A percentile compares a stretch with the other conserved stretches of the same genome.
These are phyloP conservation scores for Sciaenops ocellatus DNA, from an alignment of 2,797 vertebrate species.

Conservation along the genomic window DNA sequence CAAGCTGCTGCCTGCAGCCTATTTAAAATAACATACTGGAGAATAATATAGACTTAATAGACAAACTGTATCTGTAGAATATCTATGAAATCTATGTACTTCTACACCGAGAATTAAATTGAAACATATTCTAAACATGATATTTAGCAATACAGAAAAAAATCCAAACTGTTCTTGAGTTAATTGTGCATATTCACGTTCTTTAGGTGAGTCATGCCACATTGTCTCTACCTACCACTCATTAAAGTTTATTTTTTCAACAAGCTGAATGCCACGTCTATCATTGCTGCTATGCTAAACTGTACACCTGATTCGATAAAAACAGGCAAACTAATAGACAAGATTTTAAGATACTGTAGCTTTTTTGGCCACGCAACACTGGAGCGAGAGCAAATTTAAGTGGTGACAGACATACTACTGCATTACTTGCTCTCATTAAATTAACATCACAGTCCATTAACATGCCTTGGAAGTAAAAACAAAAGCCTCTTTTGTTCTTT, in stretches of 20 bases:
- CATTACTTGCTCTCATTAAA: conserved; percentile 58
- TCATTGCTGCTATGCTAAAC: not conserved
- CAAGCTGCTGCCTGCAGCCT: conserved; percentile 62
- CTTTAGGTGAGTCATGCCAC: conserved; percentile 19
- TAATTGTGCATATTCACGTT: conserved; percentile 5
- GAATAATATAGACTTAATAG: conserved; percentile 12
- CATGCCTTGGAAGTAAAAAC: conserved; percentile 39
- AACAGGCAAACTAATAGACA: not conserved
- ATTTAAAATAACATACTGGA: conserved; percentile 31
- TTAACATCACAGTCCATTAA: conserved; percentile 57
- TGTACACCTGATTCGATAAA: not conserved
- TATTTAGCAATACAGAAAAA: conserved; percentile 16
- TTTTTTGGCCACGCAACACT: conserved; percentile 14
- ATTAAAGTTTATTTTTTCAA: not conserved
- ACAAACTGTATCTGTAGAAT: not conserved
- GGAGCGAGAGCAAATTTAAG: conserved; percentile 35
- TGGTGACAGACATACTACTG: conserved; percentile 35
- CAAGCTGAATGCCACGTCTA: not conserved
- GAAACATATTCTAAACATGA: not conserved
- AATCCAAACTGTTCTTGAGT: conserved; percentile 21
- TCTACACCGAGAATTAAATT: conserved; percentile 4
- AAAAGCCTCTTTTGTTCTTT: conserved; percentile 50
- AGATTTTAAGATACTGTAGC: not conserved
- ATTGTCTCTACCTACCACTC: not conserved
- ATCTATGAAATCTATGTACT: not conserved